Base-by-base conservation (phyloP, 2,888 invertebrate genomes). In the Diplolepis rosae region DNA sequence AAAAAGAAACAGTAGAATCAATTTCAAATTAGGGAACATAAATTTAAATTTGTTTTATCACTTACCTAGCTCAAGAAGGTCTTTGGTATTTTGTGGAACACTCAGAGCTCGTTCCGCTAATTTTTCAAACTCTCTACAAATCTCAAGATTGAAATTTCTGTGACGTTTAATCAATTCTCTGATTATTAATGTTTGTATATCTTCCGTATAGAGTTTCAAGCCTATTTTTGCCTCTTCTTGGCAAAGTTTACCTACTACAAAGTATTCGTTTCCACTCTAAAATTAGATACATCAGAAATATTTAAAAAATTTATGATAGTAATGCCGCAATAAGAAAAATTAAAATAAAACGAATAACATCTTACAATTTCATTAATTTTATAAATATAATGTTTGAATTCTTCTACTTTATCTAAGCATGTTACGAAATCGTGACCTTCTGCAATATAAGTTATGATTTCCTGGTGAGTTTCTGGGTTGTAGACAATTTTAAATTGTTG, bases 41-140 rank as follows among this genome's bases (percentile, higher is more conserved):
- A 4, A n/a, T n/a, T n/a, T 54, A 13, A 27, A 51, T 51, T 4
- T 51, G 9, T 4, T 18, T 54, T 13, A 54, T 28, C 7, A 13
- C 54, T 68, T 72, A 87, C 88, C 87, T 50, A 85, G 76, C 75
- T 94, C 94, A 79, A 97, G 92, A 32, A 98, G 90, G 82, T 97
- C 95, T 80, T 93, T 94, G 0, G 96, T 96, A 45, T 93, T 94
- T 75, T 91, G 91, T 0, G 97, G 97, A 77, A 93, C 92, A 80
- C 71, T 66, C 11, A 94, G 86, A 0, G 96, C 95, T 77, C 90
- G 92, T 35, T 90, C 90, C 79, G 92, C 92, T 69, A 97, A 92
- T 28, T 90, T 90, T 87, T 94, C 92, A 86, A 96, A 97, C 79
- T 92, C 92, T 1, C 90, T 89, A 83, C 94, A 94, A 75, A 95